phyloP scores from a whole-genome alignment of 2,113 vertebrate genomes.

The Syngnathus floridae region DNA sequence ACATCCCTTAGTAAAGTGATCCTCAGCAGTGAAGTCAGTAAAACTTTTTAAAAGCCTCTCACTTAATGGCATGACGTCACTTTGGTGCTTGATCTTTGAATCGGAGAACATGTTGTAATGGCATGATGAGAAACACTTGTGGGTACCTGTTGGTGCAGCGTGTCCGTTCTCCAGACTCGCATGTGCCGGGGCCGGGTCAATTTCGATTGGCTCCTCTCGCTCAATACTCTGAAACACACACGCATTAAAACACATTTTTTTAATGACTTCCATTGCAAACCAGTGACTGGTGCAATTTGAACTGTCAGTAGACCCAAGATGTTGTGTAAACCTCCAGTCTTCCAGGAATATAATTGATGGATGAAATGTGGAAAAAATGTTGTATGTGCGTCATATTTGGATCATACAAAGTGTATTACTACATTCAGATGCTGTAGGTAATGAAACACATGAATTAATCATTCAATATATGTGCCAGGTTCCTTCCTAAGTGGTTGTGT shows the following conservation, averaged over 20 bases:
- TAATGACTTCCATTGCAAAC: constrained; percentile 13
- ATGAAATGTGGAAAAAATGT: neutral
- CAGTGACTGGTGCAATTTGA: constrained; percentile 4
- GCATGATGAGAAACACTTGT: neutral
- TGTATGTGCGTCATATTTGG: neutral
- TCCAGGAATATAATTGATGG: neutral
- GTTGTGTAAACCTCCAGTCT: neutral
- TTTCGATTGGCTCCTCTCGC: constrained; percentile 70
- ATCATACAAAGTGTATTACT: neutral
- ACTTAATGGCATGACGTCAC: constrained; percentile 3
- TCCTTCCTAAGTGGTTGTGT: neutral
- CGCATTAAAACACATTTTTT: neutral
- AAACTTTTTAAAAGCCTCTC: neutral
- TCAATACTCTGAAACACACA: constrained; percentile 67
- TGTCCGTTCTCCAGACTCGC: constrained; percentile 65
- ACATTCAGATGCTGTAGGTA: neutral
- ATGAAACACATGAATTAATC: neutral
- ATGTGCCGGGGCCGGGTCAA: constrained; percentile 51
- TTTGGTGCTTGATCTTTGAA: neutral
- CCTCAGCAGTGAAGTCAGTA: neutral
- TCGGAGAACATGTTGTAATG: constrained; percentile 6
- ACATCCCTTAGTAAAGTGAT: constrained; percentile 2
- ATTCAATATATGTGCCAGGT: neutral
- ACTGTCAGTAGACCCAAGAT: neutral
- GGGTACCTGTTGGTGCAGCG: constrained; percentile 52